Percentiles rank a stretch among this genome's conserved stretches.
Conservation (phyloP, 2,797 vertebrate genomes). For the Cuculus canorus region DNA sequence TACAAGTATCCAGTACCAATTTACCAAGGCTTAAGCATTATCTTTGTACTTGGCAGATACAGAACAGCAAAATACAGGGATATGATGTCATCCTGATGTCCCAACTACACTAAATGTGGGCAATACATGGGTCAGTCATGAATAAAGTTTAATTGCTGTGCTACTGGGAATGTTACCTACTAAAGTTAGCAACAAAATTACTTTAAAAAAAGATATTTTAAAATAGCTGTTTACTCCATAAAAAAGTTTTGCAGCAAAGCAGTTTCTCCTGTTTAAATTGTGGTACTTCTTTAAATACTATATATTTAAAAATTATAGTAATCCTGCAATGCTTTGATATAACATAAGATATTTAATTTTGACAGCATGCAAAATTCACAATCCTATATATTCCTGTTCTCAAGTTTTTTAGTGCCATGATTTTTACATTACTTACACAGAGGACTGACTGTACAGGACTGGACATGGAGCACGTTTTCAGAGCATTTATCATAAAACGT, state of each 20-base stretch:
- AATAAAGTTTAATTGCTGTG: slow-evolving; percentile 24
- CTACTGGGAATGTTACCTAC: not conserved
- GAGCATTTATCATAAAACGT: not conserved
- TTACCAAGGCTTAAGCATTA: not conserved
- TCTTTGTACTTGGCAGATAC: not conserved
- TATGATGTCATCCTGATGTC: not conserved
- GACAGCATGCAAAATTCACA: not conserved
- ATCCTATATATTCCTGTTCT: not conserved
- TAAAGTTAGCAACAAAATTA: not conserved
- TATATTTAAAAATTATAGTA: not conserved
- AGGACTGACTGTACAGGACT: not conserved
- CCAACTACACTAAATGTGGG: not conserved
- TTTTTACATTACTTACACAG: not conserved
- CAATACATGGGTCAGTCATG: not conserved
- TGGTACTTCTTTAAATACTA: not conserved
- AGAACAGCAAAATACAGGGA: not conserved
- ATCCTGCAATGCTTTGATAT: not conserved
- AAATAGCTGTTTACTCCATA: not conserved
- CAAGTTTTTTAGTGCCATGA: not conserved
- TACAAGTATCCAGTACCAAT: not conserved
- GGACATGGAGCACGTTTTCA: not conserved
- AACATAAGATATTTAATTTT: not conserved
- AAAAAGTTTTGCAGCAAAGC: not conserved
- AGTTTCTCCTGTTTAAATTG: not conserved
- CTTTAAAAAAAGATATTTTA: not conserved